Evolutionary conservation across 2,888 invertebrate species (phyloP).

Genomic region (Lydus trimaculatus): DNA sequence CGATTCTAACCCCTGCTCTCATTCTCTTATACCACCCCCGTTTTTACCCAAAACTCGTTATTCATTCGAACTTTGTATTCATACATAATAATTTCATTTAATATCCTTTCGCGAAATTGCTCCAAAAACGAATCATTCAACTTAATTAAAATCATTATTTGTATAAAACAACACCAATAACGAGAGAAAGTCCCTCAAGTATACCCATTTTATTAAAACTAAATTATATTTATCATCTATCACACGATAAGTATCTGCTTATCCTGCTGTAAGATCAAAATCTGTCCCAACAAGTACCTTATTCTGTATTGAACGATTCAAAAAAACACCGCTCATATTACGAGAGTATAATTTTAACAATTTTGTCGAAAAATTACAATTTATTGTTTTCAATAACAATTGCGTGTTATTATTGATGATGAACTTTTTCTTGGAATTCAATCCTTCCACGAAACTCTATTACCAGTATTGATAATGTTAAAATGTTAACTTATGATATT

Average conservation of each 20-base stretch:
- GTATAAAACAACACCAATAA: constrained; percentile 23
- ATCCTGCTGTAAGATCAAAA: no score
- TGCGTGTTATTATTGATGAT: constrained; percentile 32
- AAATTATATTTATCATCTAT: not conserved
- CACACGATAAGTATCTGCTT: no score
- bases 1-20: not conserved
- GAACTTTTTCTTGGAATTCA: constrained; percentile 25
- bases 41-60: constrained; percentile 27
- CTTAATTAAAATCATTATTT: constrained; percentile 47
- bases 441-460: constrained; percentile 35
- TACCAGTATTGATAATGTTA: constrained; percentile 32
- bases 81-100: constrained; percentile 49
- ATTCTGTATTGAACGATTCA: no score
- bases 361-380: not conserved
- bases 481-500: constrained; percentile 30
- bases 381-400: constrained; percentile 3
- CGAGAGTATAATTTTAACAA: no score
- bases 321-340: no score
- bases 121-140: constrained; percentile 40
- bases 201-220: not conserved
- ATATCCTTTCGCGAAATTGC: constrained; percentile 47
- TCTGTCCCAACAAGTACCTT: no score
- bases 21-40: constrained; percentile 18
- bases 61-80: constrained; percentile 42
- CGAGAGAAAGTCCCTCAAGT: not conserved